phyloP scores from a whole-genome alignment of 2,888 invertebrate species.

The Platycnemis pennipes region DNA sequence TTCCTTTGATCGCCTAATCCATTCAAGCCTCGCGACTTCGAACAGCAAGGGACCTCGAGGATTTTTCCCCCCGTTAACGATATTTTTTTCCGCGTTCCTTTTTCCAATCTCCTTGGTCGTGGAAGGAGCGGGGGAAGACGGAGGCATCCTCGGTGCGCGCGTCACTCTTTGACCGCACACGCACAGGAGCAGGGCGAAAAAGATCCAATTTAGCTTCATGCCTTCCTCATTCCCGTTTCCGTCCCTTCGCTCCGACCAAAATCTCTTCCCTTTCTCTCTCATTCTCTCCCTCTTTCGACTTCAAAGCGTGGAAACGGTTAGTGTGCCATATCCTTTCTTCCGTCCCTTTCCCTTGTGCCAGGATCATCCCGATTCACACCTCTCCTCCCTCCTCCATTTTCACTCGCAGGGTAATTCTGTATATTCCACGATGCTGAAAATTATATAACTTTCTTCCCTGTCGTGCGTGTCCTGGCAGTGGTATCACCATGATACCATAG shows the following conservation, averaged over 20 bases:
- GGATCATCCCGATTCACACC: too few relatives aligned
- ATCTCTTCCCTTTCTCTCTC: too few relatives aligned
- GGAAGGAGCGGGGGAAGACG: not conserved
- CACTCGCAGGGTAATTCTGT: not conserved
- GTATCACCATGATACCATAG: too few relatives aligned
- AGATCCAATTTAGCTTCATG: not conserved
- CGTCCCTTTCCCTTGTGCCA: not conserved
- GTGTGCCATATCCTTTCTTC: not conserved
- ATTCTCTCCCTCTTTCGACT: not conserved
- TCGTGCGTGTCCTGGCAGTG: not conserved
- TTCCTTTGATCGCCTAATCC: not conserved
- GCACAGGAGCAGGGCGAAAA: too few relatives aligned
- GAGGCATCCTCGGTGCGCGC: too few relatives aligned
- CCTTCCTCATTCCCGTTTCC: not conserved
- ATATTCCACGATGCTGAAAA: not conserved
- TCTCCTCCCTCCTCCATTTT: not conserved
- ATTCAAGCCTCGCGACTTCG: not conserved
- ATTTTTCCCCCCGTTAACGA: not conserved
- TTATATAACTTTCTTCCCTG: not conserved
- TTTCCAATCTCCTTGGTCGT: not conserved
- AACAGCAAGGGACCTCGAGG: not conserved
- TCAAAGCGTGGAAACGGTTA: constrained; percentile 14
- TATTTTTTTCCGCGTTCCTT: not conserved
- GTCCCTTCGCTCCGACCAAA: not conserved
- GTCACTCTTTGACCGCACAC: too few relatives aligned